Conservation (phyloP, 2,888 invertebrate genomes). For the Dexiosoma caninum region DNA sequence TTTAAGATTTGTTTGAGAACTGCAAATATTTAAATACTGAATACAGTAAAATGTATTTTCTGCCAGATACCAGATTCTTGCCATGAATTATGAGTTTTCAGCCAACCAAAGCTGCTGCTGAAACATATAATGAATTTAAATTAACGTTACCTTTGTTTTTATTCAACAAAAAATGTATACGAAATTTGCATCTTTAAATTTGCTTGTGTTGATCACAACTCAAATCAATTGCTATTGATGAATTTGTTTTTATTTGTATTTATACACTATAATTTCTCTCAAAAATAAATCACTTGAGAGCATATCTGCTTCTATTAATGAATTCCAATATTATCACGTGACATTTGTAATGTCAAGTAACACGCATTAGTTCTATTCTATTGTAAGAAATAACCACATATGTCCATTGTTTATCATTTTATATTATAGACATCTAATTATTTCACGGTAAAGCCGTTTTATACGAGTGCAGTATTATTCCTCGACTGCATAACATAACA, state of each 20-base stretch:
- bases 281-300: constrained; percentile 5
- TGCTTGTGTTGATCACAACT: not conserved
- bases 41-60: constrained; percentile 31
- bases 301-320: not conserved
- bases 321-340: constrained; percentile 13
- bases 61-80: constrained; percentile 22
- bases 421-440: not conserved
- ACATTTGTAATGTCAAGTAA: not conserved
- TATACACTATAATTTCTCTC: not conserved
- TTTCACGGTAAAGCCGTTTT: too few species aligned
- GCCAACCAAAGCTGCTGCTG: not conserved
- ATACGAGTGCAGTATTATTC: too few species aligned
- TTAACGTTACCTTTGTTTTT: constrained; percentile 31
- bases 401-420: not conserved
- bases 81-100: constrained; percentile 48
- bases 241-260: constrained; percentile 20
- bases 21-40: constrained; percentile 38
- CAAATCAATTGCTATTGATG: constrained; percentile 45
- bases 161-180: not conserved
- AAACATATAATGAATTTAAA: not conserved
- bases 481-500: too few species aligned
- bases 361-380: not conserved
- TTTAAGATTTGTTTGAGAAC: constrained; percentile 31
- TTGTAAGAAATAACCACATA: not conserved
- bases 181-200: not conserved